Evolutionary conservation across 2,888 invertebrate genomes (phyloP).

Genomic region (Ligdia adustata): DNA sequence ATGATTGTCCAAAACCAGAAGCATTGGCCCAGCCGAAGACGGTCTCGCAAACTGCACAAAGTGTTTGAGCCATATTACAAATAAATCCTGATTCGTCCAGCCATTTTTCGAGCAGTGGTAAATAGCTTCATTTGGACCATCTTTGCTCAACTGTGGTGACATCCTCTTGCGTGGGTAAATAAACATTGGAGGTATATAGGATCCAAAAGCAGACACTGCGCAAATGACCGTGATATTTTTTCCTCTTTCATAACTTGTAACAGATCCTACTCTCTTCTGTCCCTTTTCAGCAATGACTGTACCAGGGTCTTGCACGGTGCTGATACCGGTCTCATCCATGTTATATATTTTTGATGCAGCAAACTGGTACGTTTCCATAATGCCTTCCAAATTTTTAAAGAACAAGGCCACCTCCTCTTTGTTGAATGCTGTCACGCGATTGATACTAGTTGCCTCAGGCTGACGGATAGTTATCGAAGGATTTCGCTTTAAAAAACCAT

Average conservation of each 20-base stretch:
- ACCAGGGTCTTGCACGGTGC: slow-evolving; percentile 35
- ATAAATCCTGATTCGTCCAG: slow-evolving; percentile 16
- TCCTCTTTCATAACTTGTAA: slow-evolving; percentile 41
- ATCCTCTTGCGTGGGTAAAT: slow-evolving; percentile 64
- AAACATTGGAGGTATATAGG: slow-evolving; percentile 68
- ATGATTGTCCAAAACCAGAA: slow-evolving; percentile 42
- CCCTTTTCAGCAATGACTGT: slow-evolving; percentile 47
- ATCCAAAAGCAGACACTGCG: slow-evolving; percentile 57
- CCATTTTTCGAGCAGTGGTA: slow-evolving; percentile 36
- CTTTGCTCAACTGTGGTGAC: slow-evolving; percentile 53
- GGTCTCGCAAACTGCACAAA: not conserved
- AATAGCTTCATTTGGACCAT: slow-evolving; percentile 56
- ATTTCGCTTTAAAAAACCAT: too few relatives aligned
- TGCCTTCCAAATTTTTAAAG: too few relatives aligned
- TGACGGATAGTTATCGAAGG: too few relatives aligned
- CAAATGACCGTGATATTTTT: slow-evolving; percentile 57
- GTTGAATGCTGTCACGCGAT: too few relatives aligned
- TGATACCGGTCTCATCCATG: slow-evolving; percentile 21
- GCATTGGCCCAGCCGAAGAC: slow-evolving; percentile 42
- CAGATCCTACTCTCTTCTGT: slow-evolving; percentile 44
- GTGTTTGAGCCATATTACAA: slow-evolving; percentile 1
- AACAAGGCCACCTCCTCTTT: too few relatives aligned
- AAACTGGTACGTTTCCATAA: slow-evolving; percentile 25
- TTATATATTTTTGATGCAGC: slow-evolving; percentile 19
- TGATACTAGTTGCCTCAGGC: too few relatives aligned